A percentile compares a stretch with the other conserved stretches of the same genome.
These are phyloP conservation scores for Telenomus remus DNA, from an alignment of 1,140 invertebrate genomes.

Conservation along the genomic window DNA sequence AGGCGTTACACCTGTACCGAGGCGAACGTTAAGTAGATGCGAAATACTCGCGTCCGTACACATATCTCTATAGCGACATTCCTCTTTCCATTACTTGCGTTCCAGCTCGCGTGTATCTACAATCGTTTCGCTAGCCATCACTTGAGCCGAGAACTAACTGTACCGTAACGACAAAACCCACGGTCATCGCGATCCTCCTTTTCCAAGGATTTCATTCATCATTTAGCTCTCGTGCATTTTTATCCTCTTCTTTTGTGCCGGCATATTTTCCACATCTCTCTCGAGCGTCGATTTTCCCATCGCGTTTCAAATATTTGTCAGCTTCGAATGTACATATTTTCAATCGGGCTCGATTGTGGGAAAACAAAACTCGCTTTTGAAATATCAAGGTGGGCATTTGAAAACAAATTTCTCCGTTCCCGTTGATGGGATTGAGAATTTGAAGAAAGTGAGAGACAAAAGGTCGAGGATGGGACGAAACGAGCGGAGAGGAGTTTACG, in stretches of 20 bases:
- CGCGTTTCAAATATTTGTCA: not conserved
- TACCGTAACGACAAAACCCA: slow-evolving; percentile 47
- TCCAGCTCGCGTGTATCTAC: slow-evolving; percentile 48
- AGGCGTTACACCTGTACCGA: slow-evolving; percentile 45
- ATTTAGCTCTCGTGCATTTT: slow-evolving; percentile 12
- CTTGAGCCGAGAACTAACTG: slow-evolving; percentile 47
- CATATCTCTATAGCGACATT: slow-evolving; percentile 46
- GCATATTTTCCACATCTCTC: slow-evolving; percentile 26
- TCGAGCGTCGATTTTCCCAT: not conserved
- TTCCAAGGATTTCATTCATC: slow-evolving; percentile 38
- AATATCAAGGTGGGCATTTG: too few species aligned
- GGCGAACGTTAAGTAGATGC: slow-evolving; percentile 40
- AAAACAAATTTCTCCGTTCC: too few species aligned
- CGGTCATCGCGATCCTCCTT: slow-evolving; percentile 45
- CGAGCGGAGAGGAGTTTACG: too few species aligned
- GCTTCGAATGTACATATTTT: too few species aligned
- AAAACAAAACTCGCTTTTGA: too few species aligned
- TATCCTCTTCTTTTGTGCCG: not conserved
- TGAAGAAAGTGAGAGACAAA: too few species aligned
- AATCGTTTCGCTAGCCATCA: slow-evolving; percentile 53
- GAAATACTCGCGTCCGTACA: slow-evolving; percentile 5
- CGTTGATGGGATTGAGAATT: too few species aligned
- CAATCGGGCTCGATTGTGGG: too few species aligned
- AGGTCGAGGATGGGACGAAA: too few species aligned
- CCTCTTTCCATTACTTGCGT: slow-evolving; percentile 49